Base-by-base conservation (phyloP, 1,140 invertebrate genomes). In the Danaus melanippus region DNA sequence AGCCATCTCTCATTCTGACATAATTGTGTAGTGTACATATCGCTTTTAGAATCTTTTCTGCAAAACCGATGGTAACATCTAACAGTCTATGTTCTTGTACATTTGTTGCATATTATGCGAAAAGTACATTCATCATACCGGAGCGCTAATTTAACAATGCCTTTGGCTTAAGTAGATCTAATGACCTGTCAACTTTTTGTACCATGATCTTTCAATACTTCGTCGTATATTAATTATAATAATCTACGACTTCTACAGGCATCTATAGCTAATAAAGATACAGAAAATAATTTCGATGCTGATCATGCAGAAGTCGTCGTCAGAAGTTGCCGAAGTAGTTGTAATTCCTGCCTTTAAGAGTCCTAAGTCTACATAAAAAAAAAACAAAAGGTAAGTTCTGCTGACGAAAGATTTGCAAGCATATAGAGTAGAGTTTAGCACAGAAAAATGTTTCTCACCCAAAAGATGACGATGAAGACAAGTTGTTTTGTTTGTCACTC, bases 401-500 rank as follows among this genome's bases (percentile, higher is more conserved):
- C 59, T 56, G 54, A 61, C 39, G 46, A 58, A 53, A 62, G 51
- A 44, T 64, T 57, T 64, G 65, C 62, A 58, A 67, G 44, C 48
- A 64, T 21, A 21, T 21, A 21, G 17, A 21, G 17, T 5, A 21
- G 17, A 21, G 53, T 59, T 56, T 60, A 64, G 54, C 40, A 56
- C 53, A 67, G 53, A 67, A 64, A 64, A 67, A 62, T 61, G 58
- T 57, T 41, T 58, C 57, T n/a, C 42, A 64, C 11, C 56, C 50
- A 58, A 60, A 67, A 64, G 56, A 53, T 56, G 65, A 70, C 47
- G 56, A 67, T 65, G 58, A n/a, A n/a, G n/a, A n/a, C n/a, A n/a
- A n/a, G n/a, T n/a, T n/a, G n/a, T n/a, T n/a, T n/a, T n/a, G n/a
- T 62, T 56, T 62, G 67, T 45, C 67, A 70, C 57, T 67, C 41